These are phyloP conservation scores for Trisateles emortualis DNA, from an alignment of 2,888 invertebrate species.

Conservation along the genomic window DNA sequence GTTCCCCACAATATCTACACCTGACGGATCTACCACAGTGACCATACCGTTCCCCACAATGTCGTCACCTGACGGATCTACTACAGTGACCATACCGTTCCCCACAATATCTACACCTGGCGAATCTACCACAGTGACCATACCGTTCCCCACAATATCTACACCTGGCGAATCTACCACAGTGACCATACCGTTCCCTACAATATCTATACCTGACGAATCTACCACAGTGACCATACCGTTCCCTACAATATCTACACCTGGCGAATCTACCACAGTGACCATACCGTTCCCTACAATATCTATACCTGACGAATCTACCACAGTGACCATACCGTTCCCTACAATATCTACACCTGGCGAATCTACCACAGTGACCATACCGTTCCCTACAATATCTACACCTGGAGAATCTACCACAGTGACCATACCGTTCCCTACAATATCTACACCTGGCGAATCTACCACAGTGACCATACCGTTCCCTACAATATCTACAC, in stretches of 20 bases:
- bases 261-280: constrained; percentile 9
- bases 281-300: not conserved
- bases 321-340: not conserved
- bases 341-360: too few relatives aligned
- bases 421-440: not conserved
- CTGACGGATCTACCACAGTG: not conserved
- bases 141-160: constrained; percentile 2
- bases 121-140: constrained; percentile 12
- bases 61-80: not conserved
- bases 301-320: not conserved
- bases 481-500: constrained; percentile 1
- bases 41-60: constrained; percentile 2
- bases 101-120: constrained; percentile 5
- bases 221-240: constrained; percentile 1
- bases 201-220: constrained; percentile 2
- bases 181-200: not conserved
- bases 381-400: not conserved
- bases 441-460: constrained; percentile 5
- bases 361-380: too few relatives aligned
- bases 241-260: not conserved
- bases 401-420: not conserved
- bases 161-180: constrained; percentile 11
- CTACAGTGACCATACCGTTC: constrained; percentile 2
- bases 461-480: too few relatives aligned
- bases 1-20: not conserved